phyloP scores from a whole-genome alignment of 2,797 vertebrate species.

The Hemibagrus guttatus region DNA sequence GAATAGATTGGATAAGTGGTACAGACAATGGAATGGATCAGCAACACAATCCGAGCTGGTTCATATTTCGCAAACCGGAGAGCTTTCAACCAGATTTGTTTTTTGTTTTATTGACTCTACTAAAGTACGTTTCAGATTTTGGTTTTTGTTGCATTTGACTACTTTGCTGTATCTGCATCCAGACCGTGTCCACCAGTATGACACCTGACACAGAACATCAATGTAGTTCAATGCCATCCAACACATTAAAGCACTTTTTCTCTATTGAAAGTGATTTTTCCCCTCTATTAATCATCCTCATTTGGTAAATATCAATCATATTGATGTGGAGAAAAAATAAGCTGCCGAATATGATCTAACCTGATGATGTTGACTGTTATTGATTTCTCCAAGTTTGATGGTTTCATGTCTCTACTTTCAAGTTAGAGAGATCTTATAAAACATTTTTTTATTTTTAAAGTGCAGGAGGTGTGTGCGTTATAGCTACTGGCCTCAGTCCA shows the following conservation, averaged over 20 bases:
- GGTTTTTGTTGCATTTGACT: background rate
- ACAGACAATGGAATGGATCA: no score
- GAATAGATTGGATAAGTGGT: no score
- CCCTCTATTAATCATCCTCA: conserved; percentile 9
- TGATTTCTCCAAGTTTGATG: background rate
- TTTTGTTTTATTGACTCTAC: background rate
- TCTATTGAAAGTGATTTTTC: background rate
- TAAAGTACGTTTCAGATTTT: background rate
- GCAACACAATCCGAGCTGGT: background rate
- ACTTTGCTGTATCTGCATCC: background rate
- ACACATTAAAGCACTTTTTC: background rate
- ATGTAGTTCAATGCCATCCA: background rate
- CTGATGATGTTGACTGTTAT: background rate
- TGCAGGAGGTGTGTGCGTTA: background rate
- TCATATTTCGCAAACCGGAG: background rate
- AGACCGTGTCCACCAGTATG: background rate
- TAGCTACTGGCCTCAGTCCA: background rate
- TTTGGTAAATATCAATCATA: conserved; percentile 8
- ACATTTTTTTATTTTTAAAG: background rate
- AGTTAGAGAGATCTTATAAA: background rate
- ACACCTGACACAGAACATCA: background rate
- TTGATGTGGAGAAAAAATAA: background rate
- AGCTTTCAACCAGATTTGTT: background rate
- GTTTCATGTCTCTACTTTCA: background rate
- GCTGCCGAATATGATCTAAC: conserved; percentile 3